Evolutionary conservation across 2,888 invertebrate species (phyloP).

Genomic region (Synergus umbraculus): DNA sequence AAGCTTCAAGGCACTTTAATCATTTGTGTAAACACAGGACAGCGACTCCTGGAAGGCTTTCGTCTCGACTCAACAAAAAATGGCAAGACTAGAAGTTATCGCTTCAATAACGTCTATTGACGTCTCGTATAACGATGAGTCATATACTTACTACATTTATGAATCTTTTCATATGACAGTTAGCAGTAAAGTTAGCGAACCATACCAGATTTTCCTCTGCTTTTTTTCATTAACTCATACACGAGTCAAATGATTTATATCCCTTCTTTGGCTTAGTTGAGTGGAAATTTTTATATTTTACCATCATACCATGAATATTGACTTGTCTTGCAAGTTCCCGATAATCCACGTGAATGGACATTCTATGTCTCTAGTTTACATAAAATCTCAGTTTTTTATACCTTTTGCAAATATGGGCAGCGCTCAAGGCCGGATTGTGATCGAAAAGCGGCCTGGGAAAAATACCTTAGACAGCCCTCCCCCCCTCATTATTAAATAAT

Average conservation of each 20-base stretch:
- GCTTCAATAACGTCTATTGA: slow-evolving; percentile 32
- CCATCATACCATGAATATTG: neutral
- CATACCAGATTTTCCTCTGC: neutral
- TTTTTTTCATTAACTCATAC: neutral
- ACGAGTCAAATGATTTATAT: neutral
- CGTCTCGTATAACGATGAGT: slow-evolving; percentile 1
- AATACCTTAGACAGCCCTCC: no score
- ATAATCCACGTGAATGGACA: neutral
- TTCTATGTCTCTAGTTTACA: no score
- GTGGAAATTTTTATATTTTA: neutral
- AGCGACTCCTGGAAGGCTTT: slow-evolving; percentile 29
- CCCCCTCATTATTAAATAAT: no score
- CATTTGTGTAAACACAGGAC: slow-evolving; percentile 20
- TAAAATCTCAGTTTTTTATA: neutral
- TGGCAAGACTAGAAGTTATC: slow-evolving; percentile 29
- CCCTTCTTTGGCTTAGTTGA: neutral
- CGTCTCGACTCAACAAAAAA: slow-evolving; percentile 11
- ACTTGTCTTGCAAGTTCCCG: neutral
- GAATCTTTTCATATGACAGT: slow-evolving; percentile 10
- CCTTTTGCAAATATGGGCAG: neutral
- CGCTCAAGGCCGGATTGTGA: no score
- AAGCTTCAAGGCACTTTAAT: slow-evolving; percentile 5
- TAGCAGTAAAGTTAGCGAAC: slow-evolving; percentile 13
- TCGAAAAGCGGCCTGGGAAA: no score
- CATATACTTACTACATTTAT: neutral